A percentile compares a stretch with the other conserved stretches of the same genome.
Evolutionary conservation across 2,888 invertebrate species (phyloP).

Genomic region (Catotricha subobsoleta): DNA sequence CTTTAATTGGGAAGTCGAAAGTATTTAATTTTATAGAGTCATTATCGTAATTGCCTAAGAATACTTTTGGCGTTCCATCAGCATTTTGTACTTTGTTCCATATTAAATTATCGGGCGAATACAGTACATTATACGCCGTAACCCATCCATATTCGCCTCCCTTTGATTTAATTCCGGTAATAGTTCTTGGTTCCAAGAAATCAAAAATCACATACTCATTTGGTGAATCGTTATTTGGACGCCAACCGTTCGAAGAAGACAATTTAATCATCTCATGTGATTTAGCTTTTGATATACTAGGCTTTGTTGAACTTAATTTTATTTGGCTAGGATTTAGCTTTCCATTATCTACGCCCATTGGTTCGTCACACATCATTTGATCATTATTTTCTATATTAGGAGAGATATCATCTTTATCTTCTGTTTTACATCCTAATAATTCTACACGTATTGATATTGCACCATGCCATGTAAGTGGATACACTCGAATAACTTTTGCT

Average conservation of each 20-base stretch:
- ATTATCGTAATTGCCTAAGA: constrained; percentile 55
- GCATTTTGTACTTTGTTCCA: constrained; percentile 52
- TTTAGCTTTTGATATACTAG: constrained; percentile 15
- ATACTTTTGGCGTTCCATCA: constrained; percentile 36
- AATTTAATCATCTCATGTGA: constrained; percentile 24
- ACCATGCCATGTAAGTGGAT: constrained; percentile 58
- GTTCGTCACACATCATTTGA: constrained; percentile 41
- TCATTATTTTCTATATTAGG: constrained; percentile 6
- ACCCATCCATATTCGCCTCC: constrained; percentile 58
- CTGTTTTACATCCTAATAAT: constrained; percentile 49
- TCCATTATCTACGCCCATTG: constrained; percentile 51
- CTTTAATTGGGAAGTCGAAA: constrained; percentile 54
- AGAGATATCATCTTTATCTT: constrained; percentile 1
- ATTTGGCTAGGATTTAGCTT: constrained; percentile 45
- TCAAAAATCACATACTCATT: constrained; percentile 57
- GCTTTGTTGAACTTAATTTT: constrained; percentile 30
- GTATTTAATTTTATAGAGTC: constrained; percentile 39
- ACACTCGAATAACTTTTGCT: constrained; percentile 50
- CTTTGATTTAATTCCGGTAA: constrained; percentile 62
- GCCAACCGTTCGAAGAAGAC: constrained; percentile 38
- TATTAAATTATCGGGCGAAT: constrained; percentile 48
- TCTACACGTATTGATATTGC: constrained; percentile 51
- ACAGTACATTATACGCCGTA: constrained; percentile 50
- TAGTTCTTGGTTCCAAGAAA: constrained; percentile 52
- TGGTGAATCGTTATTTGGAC: constrained; percentile 44